A percentile compares a stretch with the other conserved stretches of the same genome.
phyloP scores from a whole-genome alignment of 53 echinoderm and acorn worm species.

The Zoroaster sp. region DNA sequence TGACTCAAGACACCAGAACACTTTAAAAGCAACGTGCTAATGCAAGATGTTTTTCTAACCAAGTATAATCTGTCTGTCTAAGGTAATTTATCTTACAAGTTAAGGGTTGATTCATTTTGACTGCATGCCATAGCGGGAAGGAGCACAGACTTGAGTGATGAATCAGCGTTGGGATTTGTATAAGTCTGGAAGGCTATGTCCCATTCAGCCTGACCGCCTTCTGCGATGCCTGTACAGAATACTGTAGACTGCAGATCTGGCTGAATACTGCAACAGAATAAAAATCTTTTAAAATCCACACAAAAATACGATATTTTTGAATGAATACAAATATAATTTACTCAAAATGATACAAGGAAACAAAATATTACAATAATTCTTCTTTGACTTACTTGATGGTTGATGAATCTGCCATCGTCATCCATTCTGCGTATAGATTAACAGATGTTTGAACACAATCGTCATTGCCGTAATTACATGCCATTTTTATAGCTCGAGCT shows the following conservation, averaged over 20 bases:
- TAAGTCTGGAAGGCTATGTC: conserved; percentile 70
- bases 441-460: conserved; percentile 54
- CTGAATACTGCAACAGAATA: conserved; percentile 53
- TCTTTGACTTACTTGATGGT: conserved; percentile 55
- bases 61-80: neutral
- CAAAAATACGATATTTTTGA: too few species aligned
- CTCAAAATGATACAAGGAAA: neutral
- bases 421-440: conserved; percentile 53
- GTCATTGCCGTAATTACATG: conserved; percentile 66
- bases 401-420: conserved; percentile 23
- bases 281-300: too few species aligned
- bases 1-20: too few species aligned
- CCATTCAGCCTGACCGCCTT: conserved; percentile 82
- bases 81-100: conserved; percentile 55
- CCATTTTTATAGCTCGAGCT: conserved; percentile 47
- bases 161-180: neutral
- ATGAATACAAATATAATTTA: neutral
- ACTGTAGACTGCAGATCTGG: conserved; percentile 77
- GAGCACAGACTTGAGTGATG: neutral
- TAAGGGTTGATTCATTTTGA: conserved; percentile 68
- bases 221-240: conserved; percentile 81
- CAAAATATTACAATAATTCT: neutral
- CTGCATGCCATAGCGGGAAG: conserved; percentile 74
- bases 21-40: neutral
- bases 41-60: neutral